A percentile compares a stretch with the other conserved stretches of the same genome.
These are phyloP conservation scores for Hafferia zeledoni DNA, from an alignment of 2,797 vertebrate species.

Conservation along the genomic window DNA sequence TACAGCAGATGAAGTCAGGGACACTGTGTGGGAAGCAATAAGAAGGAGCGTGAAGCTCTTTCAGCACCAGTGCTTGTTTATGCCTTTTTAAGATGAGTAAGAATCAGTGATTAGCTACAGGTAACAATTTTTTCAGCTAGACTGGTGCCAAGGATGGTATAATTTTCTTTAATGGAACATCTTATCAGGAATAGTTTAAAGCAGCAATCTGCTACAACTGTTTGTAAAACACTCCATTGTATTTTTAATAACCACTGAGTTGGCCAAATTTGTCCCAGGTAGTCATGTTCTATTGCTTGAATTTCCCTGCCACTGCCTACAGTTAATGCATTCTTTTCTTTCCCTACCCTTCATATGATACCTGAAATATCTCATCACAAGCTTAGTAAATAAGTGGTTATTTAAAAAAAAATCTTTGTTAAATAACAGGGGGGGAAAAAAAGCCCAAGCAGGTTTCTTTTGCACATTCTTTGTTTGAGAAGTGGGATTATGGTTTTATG, in stretches of 20 bases:
- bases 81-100: background rate
- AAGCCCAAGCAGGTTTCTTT: background rate
- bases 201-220: background rate
- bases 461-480: background rate
- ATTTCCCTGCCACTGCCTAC: background rate
- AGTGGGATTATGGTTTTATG: background rate
- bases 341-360: background rate
- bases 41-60: background rate
- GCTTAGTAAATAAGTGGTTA: background rate
- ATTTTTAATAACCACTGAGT: background rate
- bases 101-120: background rate
- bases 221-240: background rate
- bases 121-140: background rate
- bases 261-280: background rate
- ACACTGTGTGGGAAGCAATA: background rate
- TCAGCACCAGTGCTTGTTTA: background rate
- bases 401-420: background rate
- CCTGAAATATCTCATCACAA: background rate
- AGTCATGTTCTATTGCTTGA: background rate
- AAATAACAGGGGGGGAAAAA: background rate
- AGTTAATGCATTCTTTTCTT: background rate
- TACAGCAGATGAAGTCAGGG: background rate
- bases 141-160: background rate
- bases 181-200: background rate
- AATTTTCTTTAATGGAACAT: background rate